Evolutionary conservation across 2,113 vertebrate species (phyloP).

Genomic region (Vulpes ferrilata): DNA sequence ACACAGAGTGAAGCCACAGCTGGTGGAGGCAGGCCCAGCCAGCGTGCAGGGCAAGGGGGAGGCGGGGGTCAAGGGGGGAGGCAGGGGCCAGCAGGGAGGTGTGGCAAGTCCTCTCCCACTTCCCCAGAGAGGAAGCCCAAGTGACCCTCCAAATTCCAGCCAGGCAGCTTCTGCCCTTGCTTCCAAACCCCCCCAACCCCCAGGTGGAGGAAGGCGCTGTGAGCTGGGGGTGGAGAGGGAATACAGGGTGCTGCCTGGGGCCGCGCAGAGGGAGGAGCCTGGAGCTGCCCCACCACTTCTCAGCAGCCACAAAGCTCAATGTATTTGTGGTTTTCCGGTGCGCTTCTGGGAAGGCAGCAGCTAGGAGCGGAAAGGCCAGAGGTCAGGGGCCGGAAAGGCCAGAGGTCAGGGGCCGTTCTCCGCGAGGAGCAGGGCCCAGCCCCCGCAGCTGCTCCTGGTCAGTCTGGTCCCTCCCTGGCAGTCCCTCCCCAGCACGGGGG

Average conservation of each 20-base stretch:
- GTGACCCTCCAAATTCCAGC: background rate
- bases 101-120: no score
- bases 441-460: background rate
- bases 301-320: background rate
- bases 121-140: background rate
- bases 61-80: rapidly evolving
- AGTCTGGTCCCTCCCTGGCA: background rate
- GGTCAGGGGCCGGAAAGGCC: background rate
- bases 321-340: background rate
- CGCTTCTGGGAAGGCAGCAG: background rate
- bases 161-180: background rate
- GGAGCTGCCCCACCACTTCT: background rate
- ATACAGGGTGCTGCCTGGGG: rapidly evolving
- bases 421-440: rapidly evolving
- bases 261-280: background rate
- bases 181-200: background rate
- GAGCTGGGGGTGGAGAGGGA: background rate
- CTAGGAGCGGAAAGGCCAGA: background rate
- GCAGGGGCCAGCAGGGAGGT: no score
- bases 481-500: background rate
- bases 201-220: background rate
- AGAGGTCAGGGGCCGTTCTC: background rate
- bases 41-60: background rate
- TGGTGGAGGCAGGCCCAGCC: background rate
- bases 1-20: background rate